A percentile compares a stretch with the other conserved stretches of the same genome.
Conservation (phyloP, 2,888 invertebrate species). For the Drosophila fungiperda region DNA sequence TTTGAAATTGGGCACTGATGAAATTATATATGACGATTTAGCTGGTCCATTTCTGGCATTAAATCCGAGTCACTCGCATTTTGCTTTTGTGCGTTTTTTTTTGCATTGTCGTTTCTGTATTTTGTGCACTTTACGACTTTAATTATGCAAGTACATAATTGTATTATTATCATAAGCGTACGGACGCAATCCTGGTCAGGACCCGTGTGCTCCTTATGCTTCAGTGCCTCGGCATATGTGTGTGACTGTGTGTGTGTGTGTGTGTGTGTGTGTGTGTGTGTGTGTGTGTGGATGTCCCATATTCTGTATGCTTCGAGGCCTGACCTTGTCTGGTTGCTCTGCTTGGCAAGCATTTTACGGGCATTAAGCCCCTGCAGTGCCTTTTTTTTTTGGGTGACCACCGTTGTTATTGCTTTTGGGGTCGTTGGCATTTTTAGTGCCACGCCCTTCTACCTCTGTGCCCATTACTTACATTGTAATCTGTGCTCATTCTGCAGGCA, state of each 20-base stretch:
- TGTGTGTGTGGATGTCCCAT: constrained; percentile 17
- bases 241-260: constrained; percentile 7
- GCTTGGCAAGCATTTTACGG: constrained; percentile 74
- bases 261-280: neutral
- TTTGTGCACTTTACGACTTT: constrained; percentile 75
- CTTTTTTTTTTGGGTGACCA: constrained; percentile 51
- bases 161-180: constrained; percentile 77
- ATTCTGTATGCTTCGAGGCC: constrained; percentile 36
- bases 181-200: constrained; percentile 35
- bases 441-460: constrained; percentile 22
- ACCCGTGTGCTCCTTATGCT: constrained; percentile 26
- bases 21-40: neutral
- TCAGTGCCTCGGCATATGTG: constrained; percentile 4
- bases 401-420: constrained; percentile 39
- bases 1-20: neutral
- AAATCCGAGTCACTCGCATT: constrained; percentile 14
- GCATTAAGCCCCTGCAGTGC: constrained; percentile 68
- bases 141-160: constrained; percentile 79
- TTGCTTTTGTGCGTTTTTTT: neutral
- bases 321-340: constrained; percentile 64
- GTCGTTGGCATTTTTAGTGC: constrained; percentile 40
- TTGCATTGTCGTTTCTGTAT: constrained; percentile 40
- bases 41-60: constrained; percentile 10
- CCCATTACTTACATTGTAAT: constrained; percentile 50
- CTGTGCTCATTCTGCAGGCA: constrained; percentile 44